phyloP scores from a whole-genome alignment of 2,797 vertebrate genomes.

The Huso huso region DNA sequence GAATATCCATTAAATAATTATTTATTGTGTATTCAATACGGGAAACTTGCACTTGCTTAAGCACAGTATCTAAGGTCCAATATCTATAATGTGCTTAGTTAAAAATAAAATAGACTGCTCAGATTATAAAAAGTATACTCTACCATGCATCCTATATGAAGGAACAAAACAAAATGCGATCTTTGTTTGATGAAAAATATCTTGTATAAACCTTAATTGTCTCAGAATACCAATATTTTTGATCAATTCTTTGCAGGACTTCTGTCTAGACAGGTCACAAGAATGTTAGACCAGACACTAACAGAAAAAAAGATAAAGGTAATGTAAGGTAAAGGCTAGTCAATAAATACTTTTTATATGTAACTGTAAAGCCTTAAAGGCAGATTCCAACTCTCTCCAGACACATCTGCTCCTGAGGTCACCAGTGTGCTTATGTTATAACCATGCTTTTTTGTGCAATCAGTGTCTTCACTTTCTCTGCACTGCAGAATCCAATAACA shows the following conservation, averaged over 20 bases:
- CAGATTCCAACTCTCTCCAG: background rate
- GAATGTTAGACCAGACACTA: background rate
- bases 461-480: background rate
- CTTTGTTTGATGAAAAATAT: slow-evolving; percentile 3
- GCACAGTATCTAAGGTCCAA: too few species aligned
- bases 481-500: background rate
- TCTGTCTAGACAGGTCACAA: slow-evolving; percentile 51
- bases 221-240: slow-evolving; percentile 32
- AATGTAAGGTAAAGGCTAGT: too few species aligned
- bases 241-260: slow-evolving; percentile 25
- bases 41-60: too few species aligned
- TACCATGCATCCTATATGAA: too few species aligned
- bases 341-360: background rate
- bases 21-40: too few species aligned
- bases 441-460: background rate
- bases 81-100: too few species aligned
- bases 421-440: background rate
- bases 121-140: too few species aligned
- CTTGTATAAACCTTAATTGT: slow-evolving; percentile 9
- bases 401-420: background rate
- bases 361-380: background rate
- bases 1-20: too few species aligned
- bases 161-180: too few species aligned
- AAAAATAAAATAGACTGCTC: too few species aligned
- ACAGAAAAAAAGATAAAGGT: background rate